phyloP scores from a whole-genome alignment of 2,113 vertebrate species.

The Actenoides lindsayi region DNA sequence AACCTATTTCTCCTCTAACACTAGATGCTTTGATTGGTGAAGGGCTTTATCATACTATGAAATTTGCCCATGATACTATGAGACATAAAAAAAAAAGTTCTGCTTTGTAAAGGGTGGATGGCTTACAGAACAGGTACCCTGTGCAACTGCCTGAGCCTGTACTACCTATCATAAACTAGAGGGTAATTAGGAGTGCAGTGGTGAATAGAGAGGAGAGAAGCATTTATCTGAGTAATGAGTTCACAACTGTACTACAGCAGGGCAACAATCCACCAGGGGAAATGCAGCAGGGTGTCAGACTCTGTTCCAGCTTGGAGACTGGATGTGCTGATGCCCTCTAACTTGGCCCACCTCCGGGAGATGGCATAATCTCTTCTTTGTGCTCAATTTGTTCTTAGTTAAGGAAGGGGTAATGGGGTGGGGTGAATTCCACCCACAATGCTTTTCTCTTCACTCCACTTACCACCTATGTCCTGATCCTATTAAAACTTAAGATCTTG shows the following conservation, averaged over 20 bases:
- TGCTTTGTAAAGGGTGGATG: neutral
- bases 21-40: constrained; percentile 45
- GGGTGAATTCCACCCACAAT: constrained; percentile 38
- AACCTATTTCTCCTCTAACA: constrained; percentile 52
- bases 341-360: neutral
- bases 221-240: constrained; percentile 26
- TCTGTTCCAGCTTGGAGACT: neutral
- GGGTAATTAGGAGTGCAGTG: constrained; percentile 43
- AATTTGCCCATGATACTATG: constrained; percentile 21
- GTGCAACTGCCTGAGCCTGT: neutral
- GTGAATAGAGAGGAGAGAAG: constrained; percentile 34
- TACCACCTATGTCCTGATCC: constrained; percentile 23
- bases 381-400: constrained; percentile 42
- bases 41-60: constrained; percentile 58
- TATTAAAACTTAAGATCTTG: constrained; percentile 51
- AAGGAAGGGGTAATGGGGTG: constrained; percentile 25
- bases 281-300: neutral
- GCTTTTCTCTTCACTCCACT: constrained; percentile 23
- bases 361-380: neutral
- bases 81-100: constrained; percentile 11
- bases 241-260: constrained; percentile 1
- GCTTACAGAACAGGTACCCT: constrained; percentile 25
- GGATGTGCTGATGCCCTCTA: neutral
- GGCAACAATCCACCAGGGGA: constrained; percentile 10
- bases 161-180: constrained; percentile 34